Evolutionary conservation across 1,140 invertebrate species (phyloP).

Genomic region (Cotesia chilonis): DNA sequence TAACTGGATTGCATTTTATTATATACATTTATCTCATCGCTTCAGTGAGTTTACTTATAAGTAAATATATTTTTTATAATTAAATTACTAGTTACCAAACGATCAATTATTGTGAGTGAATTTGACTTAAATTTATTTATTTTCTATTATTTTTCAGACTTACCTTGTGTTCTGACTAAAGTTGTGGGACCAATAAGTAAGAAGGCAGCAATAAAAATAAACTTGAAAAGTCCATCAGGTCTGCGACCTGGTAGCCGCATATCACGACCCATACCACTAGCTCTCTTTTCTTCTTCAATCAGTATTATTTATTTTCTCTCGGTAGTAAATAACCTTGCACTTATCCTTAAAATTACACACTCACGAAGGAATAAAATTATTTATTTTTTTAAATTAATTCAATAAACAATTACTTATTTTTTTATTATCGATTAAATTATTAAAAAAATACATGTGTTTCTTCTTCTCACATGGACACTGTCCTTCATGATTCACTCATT

Average conservation of each 20-base stretch:
- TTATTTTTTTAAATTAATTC: background rate
- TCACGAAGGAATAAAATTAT: slow-evolving; percentile 14
- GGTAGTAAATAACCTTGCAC: background rate
- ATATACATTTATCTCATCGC: slow-evolving; percentile 6
- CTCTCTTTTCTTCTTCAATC: slow-evolving; percentile 23
- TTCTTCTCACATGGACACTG: slow-evolving; percentile 19
- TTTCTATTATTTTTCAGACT: slow-evolving; percentile 11
- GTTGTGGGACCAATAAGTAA: slow-evolving; percentile 33
- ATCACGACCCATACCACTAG: slow-evolving; percentile 41
- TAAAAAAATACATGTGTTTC: background rate
- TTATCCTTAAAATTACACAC: slow-evolving; percentile 29
- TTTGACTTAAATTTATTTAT: background rate
- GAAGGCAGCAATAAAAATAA: slow-evolving; percentile 36
- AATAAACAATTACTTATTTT: slow-evolving; percentile 3
- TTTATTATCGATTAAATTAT: background rate
- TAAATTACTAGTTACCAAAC: background rate
- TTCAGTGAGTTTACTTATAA: slow-evolving; percentile 7
- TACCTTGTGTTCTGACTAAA: slow-evolving; percentile 33
- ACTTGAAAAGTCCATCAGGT: slow-evolving; percentile 20
- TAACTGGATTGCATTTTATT: slow-evolving; percentile 19
- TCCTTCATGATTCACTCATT: slow-evolving; percentile 10
- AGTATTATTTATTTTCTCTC: slow-evolving; percentile 4
- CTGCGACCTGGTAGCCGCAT: slow-evolving; percentile 41
- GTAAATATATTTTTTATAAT: slow-evolving; percentile 12
- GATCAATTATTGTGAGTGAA: background rate